A percentile compares a stretch with the other conserved stretches of the same genome.
phyloP scores from a whole-genome alignment of 2,888 invertebrate species.

The Hypomecis punctinalis region DNA sequence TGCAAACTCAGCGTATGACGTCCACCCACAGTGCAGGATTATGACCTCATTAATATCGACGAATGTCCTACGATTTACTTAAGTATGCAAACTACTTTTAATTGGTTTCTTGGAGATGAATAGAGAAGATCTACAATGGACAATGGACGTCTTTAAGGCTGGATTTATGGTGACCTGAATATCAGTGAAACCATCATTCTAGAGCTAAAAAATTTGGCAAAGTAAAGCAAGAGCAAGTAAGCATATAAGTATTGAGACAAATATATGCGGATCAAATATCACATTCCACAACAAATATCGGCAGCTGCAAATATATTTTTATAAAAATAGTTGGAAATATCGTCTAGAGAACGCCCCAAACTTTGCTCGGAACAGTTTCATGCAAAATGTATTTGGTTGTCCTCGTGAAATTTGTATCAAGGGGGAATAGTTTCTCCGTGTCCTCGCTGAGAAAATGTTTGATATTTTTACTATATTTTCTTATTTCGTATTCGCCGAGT shows the following conservation, averaged over 20 bases:
- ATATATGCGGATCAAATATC: constrained; percentile 23
- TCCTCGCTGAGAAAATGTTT: constrained; percentile 55
- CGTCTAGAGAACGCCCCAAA: constrained; percentile 53
- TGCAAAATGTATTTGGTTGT: constrained; percentile 77
- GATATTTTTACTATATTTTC: constrained; percentile 61
- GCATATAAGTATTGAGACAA: constrained; percentile 4
- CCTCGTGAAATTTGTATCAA: constrained; percentile 68
- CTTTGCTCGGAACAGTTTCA: constrained; percentile 61
- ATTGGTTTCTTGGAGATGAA: no score
- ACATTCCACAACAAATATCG: constrained; percentile 36
- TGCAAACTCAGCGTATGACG: no score
- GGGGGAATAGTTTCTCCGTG: constrained; percentile 62
- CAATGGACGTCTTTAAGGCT: no score
- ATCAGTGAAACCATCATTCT: no score
- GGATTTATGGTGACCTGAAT: no score
- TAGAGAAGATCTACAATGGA: no score
- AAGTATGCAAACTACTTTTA: no score
- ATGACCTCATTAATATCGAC: no score
- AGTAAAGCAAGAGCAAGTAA: constrained; percentile 7
- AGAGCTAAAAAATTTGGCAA: not conserved
- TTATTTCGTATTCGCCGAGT: constrained; percentile 39
- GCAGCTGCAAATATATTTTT: constrained; percentile 48
- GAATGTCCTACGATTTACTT: no score
- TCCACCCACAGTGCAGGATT: no score
- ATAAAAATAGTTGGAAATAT: constrained; percentile 61